A percentile compares a stretch with the other conserved stretches of the same genome.
These are phyloP conservation scores for Dexiosoma caninum DNA, from an alignment of 2,888 invertebrate species.

Conservation along the genomic window DNA sequence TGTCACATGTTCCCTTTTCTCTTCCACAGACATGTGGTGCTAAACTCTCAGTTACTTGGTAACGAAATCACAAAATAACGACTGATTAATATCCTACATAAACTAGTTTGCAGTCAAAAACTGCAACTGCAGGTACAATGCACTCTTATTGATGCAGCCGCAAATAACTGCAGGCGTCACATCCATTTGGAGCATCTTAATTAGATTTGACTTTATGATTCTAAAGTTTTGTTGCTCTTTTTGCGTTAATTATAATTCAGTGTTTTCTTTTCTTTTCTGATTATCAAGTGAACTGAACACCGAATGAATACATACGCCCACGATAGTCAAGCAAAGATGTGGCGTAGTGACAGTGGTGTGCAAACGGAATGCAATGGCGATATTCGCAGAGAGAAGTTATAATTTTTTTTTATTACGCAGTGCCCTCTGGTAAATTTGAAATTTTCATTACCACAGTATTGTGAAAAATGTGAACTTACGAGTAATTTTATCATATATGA, in stretches of 20 bases:
- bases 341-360: neutral
- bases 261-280: too few relatives aligned
- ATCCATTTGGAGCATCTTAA: slow-evolving; percentile 48
- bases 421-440: too few relatives aligned
- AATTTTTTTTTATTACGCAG: too few relatives aligned
- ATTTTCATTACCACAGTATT: too few relatives aligned
- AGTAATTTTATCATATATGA: too few relatives aligned
- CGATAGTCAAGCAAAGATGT: neutral
- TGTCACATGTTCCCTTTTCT: neutral
- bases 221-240: neutral
- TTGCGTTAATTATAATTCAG: neutral
- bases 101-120: too few relatives aligned
- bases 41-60: neutral
- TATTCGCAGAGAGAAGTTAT: too few relatives aligned
- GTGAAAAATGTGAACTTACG: too few relatives aligned
- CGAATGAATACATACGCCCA: neutral
- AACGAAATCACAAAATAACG: neutral
- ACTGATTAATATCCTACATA: neutral
- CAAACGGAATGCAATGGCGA: too few relatives aligned
- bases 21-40: neutral
- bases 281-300: neutral
- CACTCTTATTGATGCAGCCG: neutral
- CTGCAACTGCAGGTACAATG: neutral
- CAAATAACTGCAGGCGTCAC: slow-evolving; percentile 19
- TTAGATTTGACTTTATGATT: slow-evolving; percentile 51